Conservation (phyloP, 2,888 invertebrate genomes). For the Tolmerus cingulatus region DNA sequence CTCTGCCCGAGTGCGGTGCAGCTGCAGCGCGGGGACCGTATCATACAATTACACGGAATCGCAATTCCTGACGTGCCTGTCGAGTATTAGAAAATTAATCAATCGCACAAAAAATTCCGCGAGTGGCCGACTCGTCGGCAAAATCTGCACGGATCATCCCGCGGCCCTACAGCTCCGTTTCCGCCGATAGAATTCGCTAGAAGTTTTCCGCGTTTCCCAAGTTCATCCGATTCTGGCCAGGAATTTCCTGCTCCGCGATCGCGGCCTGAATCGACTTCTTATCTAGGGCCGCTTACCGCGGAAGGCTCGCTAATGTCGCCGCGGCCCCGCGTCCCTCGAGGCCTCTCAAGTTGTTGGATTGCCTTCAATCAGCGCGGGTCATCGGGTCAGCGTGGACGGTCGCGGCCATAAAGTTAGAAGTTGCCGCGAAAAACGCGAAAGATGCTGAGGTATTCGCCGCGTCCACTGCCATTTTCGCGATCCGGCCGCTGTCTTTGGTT, state of each 20-base stretch:
- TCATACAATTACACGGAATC: slow-evolving; percentile 37
- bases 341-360: neutral
- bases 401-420: neutral
- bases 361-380: slow-evolving; percentile 18
- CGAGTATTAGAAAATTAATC: slow-evolving; percentile 48
- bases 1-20: neutral
- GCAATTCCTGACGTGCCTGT: slow-evolving; percentile 46
- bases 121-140: neutral
- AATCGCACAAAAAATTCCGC: slow-evolving; percentile 43
- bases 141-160: neutral
- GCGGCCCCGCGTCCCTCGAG: neutral
- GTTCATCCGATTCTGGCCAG: neutral
- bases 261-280: neutral
- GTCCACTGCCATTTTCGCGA: slow-evolving; percentile 3
- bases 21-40: neutral
- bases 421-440: neutral
- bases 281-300: neutral
- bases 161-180: neutral
- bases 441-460: neutral
- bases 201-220: slow-evolving; percentile 7
- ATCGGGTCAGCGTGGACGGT: slow-evolving; percentile 9
- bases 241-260: neutral
- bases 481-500: neutral
- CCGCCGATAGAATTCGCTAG: neutral
- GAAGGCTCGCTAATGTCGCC: neutral